Base-by-base conservation (phyloP, 2,797 vertebrate genomes). In the Parotocinclus haroldoi region DNA sequence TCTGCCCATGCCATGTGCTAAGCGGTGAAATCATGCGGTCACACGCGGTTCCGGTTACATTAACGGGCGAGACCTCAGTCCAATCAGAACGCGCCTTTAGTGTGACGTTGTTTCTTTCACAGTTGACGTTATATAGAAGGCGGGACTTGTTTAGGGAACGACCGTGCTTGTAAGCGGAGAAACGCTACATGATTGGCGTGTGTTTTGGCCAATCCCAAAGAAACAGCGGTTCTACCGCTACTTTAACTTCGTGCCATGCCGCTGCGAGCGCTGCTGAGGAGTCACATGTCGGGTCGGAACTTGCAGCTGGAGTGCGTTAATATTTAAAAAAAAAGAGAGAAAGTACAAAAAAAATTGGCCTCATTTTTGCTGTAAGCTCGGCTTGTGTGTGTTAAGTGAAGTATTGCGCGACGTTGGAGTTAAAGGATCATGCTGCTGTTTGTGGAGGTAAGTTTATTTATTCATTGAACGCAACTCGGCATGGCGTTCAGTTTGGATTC, bases 1-100 rank as follows among this genome's bases (percentile, higher is more conserved):
- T 50, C 46, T 50, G 48, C n/a, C 40, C 51, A 63, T 64, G 65
- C 75, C 73, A 79, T 62, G 78, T 77, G 78, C 78, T 77, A 68
- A 3, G 10, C 58, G 5, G 19, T 54, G 69, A 66, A 58, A 50
- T 61, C 14, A 36, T 54, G 48, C 18, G 14, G 55, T 63, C 54
- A 38, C 40, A 16, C 48, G 10, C 17, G 64, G 18, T 78, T 78
- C 76, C 76, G 63, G 67, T 49, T 50, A 60, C 48, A 17, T 48
- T 18, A 44, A 67, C 51, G 11, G 60, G 65, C 76, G n/a, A n/a
- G 42, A 10, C 0, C 7, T 16, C 1, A 16, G 42, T 16, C 73
- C 73, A 75, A 71, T 71, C 9, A 62, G n/a, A 51, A 1, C 16
- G 36, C 19, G 40, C 0, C 0, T 18, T 27, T 40, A 1, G 1